Conservation (phyloP, 2,113 vertebrate genomes). For the Neodon shergylaensis region DNA sequence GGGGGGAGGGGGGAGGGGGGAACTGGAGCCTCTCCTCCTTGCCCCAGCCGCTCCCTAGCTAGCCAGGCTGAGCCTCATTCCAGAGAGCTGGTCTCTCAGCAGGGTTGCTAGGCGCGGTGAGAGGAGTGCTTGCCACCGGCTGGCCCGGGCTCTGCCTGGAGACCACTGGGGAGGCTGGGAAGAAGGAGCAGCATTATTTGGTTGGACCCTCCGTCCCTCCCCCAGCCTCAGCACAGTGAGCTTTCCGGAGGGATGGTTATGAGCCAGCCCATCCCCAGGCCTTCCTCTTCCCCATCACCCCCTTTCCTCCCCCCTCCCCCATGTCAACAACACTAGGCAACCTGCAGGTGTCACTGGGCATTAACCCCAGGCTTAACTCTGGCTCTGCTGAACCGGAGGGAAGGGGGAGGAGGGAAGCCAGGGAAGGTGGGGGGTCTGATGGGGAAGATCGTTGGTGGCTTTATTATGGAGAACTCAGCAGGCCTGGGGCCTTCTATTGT, state of each 20-base stretch:
- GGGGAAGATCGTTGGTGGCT: slow-evolving; percentile 87
- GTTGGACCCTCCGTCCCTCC: slow-evolving; percentile 73
- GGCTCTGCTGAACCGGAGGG: slow-evolving; percentile 84
- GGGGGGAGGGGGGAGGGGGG: no score
- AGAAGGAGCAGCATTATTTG: slow-evolving; percentile 76
- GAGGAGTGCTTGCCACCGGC: slow-evolving; percentile 43
- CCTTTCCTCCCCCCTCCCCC: slow-evolving; percentile 64
- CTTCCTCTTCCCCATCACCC: slow-evolving; percentile 78
- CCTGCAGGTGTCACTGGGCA: slow-evolving; percentile 88
- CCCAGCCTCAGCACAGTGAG: slow-evolving; percentile 79
- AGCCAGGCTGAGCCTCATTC: slow-evolving; percentile 58
- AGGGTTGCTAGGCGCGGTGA: slow-evolving; percentile 85
- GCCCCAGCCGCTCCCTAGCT: not conserved
- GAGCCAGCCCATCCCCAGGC: slow-evolving; percentile 79
- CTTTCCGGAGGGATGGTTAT: slow-evolving; percentile 87
- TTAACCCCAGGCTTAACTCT: slow-evolving; percentile 85
- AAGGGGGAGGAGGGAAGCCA: slow-evolving; percentile 72
- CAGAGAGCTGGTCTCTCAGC: slow-evolving; percentile 39
- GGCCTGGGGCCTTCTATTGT: slow-evolving; percentile 89
- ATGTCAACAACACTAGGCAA: slow-evolving; percentile 84
- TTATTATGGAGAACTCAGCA: slow-evolving; percentile 91
- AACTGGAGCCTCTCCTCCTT: not conserved
- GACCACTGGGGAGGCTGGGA: slow-evolving; percentile 78
- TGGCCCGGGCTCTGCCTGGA: slow-evolving; percentile 71
- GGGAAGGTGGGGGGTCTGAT: slow-evolving; percentile 73